Evolutionary conservation across 2,888 invertebrate genomes (phyloP).

Genomic region (Catocala sponsa): DNA sequence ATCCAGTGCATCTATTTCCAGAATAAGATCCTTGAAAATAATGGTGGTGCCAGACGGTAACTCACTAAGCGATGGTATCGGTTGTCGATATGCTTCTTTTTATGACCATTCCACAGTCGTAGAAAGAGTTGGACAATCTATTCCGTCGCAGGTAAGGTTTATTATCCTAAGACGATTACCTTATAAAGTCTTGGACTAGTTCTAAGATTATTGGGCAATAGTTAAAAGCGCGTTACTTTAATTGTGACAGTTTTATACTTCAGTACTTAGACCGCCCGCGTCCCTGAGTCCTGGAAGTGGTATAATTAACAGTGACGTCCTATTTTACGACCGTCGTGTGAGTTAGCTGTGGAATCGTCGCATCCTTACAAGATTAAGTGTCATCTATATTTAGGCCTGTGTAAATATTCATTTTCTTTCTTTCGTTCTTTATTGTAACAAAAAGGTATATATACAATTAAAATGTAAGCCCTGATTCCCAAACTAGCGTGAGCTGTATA

Average conservation of each 20-base stretch:
- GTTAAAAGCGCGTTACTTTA: conserved; percentile 3
- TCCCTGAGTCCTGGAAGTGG: neutral
- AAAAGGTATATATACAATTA: too few relatives aligned
- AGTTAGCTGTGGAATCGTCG: too few relatives aligned
- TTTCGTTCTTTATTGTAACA: too few relatives aligned
- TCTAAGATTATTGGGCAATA: conserved; percentile 15
- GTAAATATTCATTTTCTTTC: too few relatives aligned
- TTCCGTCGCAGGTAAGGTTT: conserved; percentile 49
- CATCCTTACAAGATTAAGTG: too few relatives aligned
- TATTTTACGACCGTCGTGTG: too few relatives aligned
- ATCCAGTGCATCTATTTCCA: conserved; percentile 58
- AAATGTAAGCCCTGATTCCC: too few relatives aligned
- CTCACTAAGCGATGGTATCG: conserved; percentile 83
- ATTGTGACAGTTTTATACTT: conserved; percentile 8
- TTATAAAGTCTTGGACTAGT: conserved; percentile 8
- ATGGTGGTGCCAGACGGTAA: conserved; percentile 73
- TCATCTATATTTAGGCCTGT: too few relatives aligned
- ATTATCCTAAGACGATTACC: conserved; percentile 31
- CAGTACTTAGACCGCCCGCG: conserved; percentile 6
- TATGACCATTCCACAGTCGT: conserved; percentile 76
- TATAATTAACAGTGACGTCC: too few relatives aligned
- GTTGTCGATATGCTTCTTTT: conserved; percentile 81
- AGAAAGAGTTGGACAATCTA: conserved; percentile 69
- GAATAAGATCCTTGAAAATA: conserved; percentile 68
- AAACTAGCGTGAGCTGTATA: too few relatives aligned